Percentiles rank a stretch among this genome's conserved stretches.
These are phyloP conservation scores for Cantharis rustica DNA, from an alignment of 2,888 invertebrate genomes.

Conservation along the genomic window DNA sequence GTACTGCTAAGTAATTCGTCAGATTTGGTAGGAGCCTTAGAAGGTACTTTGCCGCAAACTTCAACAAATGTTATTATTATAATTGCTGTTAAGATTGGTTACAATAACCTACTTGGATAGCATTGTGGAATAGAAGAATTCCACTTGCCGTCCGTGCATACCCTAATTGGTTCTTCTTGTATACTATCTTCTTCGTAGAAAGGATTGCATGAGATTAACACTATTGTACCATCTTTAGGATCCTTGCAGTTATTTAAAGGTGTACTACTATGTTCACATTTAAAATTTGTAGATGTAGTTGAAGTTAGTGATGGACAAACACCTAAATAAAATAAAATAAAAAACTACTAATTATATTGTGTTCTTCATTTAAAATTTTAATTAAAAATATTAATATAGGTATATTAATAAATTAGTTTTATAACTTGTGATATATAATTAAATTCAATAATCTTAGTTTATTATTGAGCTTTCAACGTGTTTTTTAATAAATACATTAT, in stretches of 20 bases:
- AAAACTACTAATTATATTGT: too few species aligned
- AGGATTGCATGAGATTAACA: not conserved
- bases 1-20: not conserved
- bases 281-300: not conserved
- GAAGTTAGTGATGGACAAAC: not conserved
- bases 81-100: not conserved
- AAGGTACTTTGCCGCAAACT: not conserved
- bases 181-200: not conserved
- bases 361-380: too few species aligned
- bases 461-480: too few species aligned
- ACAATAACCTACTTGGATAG: not conserved
- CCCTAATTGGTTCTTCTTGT: not conserved
- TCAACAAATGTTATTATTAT: not conserved
- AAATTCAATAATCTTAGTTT: too few species aligned
- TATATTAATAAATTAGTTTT: too few species aligned
- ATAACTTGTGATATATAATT: too few species aligned
- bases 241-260: not conserved
- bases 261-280: not conserved
- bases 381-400: too few species aligned
- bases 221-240: not conserved
- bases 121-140: not conserved
- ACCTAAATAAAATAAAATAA: too few species aligned
- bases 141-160: not conserved
- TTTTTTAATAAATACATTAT: too few species aligned
- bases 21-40: not conserved